Base-by-base conservation (phyloP, 1,140 invertebrate genomes). In the Aphaenogaster ashmeadi region DNA sequence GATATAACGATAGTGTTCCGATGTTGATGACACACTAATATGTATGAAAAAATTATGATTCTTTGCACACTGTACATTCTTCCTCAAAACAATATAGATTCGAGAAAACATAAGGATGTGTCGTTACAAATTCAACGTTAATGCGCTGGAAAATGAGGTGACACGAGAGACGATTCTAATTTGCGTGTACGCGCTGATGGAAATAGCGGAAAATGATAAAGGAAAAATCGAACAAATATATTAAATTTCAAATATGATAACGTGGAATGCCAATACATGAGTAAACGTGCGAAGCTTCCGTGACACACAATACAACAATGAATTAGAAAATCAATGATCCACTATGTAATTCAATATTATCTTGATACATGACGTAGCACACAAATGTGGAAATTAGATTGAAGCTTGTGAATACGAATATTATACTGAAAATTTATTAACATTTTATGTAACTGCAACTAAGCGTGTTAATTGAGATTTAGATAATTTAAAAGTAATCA, bases 161-260 rank as follows among this genome's bases (percentile, higher is more conserved):
- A 52, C 11, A 44, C 18, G 11, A 13, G 15, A 72, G 11, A 5
- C 13, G 36, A 79, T 79, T 78, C 13, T 78, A 52, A 78, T 85
- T 75, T 75, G 36, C 33, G 9, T 21, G 3, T n/a, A 11, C 8
- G 13, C 18, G 47, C 3, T 27, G n/a, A 13, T 44, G 18, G 8
- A 72, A 83, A 66, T 33, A 36, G 0, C 3, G 79, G 15, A 58
- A 47, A 71, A 72, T 60, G 41, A 83, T 47, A 47, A 21, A 36
- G 52, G 38, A 66, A 58, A 85, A 64, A 33, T 58, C 13, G 13
- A 69, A 80, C 18, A 86, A 47, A 50, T 52, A 80, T 86, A 86
- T 80, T 38, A 33, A 2, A 41, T 66, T 67, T 52, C 60, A 47
- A 50, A 81, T 33, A 36, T 58, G 4, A 15, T 69, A 69, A 2